Conservation (phyloP, 2,888 invertebrate species). For the Baccha elongata region DNA sequence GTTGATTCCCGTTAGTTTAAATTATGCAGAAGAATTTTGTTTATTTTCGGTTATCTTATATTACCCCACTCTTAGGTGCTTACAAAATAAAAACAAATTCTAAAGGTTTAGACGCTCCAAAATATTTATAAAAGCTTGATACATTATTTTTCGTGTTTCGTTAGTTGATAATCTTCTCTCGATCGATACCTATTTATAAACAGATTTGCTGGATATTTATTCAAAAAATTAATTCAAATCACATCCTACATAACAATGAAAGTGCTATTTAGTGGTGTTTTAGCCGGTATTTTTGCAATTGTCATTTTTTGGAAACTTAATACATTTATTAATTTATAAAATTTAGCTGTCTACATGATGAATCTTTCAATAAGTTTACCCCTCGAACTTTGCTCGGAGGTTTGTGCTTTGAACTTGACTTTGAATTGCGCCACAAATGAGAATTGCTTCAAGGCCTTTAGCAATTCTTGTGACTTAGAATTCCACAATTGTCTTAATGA, state of each 20-base stretch:
- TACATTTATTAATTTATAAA: background rate
- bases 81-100: background rate
- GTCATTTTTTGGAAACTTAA: too few relatives aligned
- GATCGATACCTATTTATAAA: background rate
- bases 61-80: too few relatives aligned
- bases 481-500: constrained; percentile 63
- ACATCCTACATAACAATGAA: background rate
- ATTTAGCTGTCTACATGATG: constrained; percentile 27
- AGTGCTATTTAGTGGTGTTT: background rate
- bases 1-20: too few relatives aligned
- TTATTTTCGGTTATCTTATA: too few relatives aligned
- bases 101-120: background rate
- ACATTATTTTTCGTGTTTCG: background rate
- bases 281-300: background rate
- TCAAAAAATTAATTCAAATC: background rate
- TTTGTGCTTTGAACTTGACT: constrained; percentile 61
- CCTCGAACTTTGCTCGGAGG: constrained; percentile 60
- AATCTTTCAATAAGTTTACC: constrained; percentile 21
- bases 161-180: background rate
- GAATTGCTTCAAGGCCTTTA: constrained; percentile 53
- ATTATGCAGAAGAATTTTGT: too few relatives aligned
- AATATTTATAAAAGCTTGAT: background rate
- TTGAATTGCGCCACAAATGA: constrained; percentile 62
- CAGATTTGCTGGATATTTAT: background rate
- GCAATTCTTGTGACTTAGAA: constrained; percentile 62